These are phyloP conservation scores for Tragelaphus strepsiceros DNA, from an alignment of 2,113 vertebrate genomes.

Conservation along the genomic window DNA sequence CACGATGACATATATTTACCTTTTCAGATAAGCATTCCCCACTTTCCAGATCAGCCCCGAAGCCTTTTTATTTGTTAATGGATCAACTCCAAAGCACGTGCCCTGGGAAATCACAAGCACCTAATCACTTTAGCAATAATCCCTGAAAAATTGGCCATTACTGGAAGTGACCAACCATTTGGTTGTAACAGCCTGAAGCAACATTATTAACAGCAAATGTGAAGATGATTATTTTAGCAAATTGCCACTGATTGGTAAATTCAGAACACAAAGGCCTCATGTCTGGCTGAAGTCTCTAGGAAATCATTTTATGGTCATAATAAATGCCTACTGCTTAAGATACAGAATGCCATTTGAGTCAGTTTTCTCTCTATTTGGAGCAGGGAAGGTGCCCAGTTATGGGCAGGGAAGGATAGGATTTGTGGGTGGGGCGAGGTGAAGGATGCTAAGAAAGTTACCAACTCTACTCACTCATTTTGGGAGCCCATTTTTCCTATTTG, in stretches of 20 bases:
- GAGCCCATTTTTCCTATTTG: background rate
- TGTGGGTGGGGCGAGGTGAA: background rate
- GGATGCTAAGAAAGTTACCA: background rate
- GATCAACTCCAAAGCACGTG: background rate
- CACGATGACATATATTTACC: background rate
- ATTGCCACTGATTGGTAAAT: background rate
- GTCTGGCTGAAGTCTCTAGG: background rate
- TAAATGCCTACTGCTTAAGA: background rate
- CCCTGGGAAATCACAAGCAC: background rate
- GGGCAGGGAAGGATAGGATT: background rate
- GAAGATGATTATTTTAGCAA: slow-evolving; percentile 54
- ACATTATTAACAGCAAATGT: slow-evolving; percentile 52
- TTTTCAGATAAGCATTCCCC: background rate
- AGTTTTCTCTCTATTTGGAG: background rate
- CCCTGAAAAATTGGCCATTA: slow-evolving; percentile 35
- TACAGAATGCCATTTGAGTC: background rate
- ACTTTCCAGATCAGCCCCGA: background rate
- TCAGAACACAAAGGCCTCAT: background rate
- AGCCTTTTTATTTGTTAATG: slow-evolving; percentile 50
- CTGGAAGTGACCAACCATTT: slow-evolving; percentile 47
- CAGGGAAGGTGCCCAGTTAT: background rate
- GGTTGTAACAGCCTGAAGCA: slow-evolving; percentile 39
- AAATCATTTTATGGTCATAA: slow-evolving; percentile 31
- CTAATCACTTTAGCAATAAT: slow-evolving; percentile 51
- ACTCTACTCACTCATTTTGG: background rate